phyloP scores from a whole-genome alignment of 2,888 invertebrate species.

The Copidosoma aretas region DNA sequence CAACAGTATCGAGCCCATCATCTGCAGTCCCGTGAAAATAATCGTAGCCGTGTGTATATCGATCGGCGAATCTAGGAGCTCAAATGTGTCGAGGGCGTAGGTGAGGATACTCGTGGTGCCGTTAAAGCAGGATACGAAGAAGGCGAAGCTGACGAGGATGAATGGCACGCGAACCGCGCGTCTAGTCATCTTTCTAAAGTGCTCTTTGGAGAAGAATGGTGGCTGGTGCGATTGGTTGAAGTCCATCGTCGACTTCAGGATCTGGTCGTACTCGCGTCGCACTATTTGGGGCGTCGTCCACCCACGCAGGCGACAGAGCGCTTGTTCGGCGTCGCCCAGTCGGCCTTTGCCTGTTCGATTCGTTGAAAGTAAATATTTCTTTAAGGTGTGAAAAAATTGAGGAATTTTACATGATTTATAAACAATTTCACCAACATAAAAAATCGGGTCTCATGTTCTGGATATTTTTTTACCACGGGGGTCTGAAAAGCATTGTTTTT shows the following conservation, averaged over 20 bases:
- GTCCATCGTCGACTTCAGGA: background rate
- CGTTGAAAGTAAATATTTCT: too few species aligned
- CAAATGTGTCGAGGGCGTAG: slow-evolving; percentile 16
- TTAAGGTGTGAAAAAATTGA: too few species aligned
- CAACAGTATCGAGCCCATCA: slow-evolving; percentile 3
- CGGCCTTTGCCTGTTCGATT: slow-evolving; percentile 19
- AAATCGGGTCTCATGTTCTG: too few species aligned
- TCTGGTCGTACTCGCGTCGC: background rate
- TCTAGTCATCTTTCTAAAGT: background rate
- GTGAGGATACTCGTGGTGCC: slow-evolving; percentile 9
- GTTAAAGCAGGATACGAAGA: slow-evolving; percentile 22
- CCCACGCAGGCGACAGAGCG: slow-evolving; percentile 27
- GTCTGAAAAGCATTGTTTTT: too few species aligned
- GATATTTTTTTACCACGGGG: too few species aligned
- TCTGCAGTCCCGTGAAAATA: background rate
- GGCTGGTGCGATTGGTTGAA: background rate
- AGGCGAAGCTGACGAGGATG: slow-evolving; percentile 8
- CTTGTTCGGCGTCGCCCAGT: background rate
- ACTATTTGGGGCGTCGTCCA: slow-evolving; percentile 7
- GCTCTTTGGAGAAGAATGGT: too few species aligned
- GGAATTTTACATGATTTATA: too few species aligned
- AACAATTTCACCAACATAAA: too few species aligned
- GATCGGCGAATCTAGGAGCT: slow-evolving; percentile 13
- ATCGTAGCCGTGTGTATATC: slow-evolving; percentile 19
- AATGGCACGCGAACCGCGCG: slow-evolving; percentile 11